Conservation (phyloP, 1,140 invertebrate genomes). For the Uloborus diversus region DNA sequence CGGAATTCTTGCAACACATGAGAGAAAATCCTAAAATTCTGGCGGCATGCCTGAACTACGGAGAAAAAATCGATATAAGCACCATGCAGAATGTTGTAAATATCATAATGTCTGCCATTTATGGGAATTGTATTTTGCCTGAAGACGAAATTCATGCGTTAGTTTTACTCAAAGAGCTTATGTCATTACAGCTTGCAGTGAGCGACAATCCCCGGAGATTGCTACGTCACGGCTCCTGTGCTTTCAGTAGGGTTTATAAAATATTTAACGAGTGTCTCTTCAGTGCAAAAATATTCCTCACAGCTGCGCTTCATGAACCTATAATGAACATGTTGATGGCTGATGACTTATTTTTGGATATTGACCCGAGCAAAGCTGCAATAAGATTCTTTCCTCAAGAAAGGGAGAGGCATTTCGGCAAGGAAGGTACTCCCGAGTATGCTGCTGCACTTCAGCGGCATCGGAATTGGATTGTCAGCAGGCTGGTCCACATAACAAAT, state of each 20-base stretch:
- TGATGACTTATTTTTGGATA: constrained; percentile 90
- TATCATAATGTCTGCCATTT: constrained; percentile 82
- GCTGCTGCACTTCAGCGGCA: constrained; percentile 78
- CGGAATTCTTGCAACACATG: constrained; percentile 80
- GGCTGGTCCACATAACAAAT: constrained; percentile 81
- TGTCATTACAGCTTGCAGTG: constrained; percentile 82
- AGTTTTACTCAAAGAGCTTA: constrained; percentile 80
- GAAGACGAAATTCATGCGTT: constrained; percentile 84
- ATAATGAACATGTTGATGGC: constrained; percentile 93
- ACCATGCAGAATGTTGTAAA: constrained; percentile 75
- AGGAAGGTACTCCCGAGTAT: constrained; percentile 76
- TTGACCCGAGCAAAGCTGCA: constrained; percentile 87
- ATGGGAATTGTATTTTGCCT: constrained; percentile 80
- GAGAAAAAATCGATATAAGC: constrained; percentile 72
- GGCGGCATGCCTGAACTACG: constrained; percentile 80
- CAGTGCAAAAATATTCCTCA: constrained; percentile 90
- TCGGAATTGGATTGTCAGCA: constrained; percentile 80
- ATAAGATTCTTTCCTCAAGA: constrained; percentile 78
- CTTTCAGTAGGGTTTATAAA: constrained; percentile 89
- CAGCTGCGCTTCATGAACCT: constrained; percentile 88
- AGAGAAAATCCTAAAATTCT: constrained; percentile 82
- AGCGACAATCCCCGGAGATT: constrained; percentile 85
- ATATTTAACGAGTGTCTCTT: constrained; percentile 90
- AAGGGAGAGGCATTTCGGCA: constrained; percentile 80
- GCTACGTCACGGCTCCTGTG: constrained; percentile 83